A percentile compares a stretch with the other conserved stretches of the same genome.
Evolutionary conservation across 2,113 vertebrate species (phyloP).

Genomic region (Fregetta grallaria): DNA sequence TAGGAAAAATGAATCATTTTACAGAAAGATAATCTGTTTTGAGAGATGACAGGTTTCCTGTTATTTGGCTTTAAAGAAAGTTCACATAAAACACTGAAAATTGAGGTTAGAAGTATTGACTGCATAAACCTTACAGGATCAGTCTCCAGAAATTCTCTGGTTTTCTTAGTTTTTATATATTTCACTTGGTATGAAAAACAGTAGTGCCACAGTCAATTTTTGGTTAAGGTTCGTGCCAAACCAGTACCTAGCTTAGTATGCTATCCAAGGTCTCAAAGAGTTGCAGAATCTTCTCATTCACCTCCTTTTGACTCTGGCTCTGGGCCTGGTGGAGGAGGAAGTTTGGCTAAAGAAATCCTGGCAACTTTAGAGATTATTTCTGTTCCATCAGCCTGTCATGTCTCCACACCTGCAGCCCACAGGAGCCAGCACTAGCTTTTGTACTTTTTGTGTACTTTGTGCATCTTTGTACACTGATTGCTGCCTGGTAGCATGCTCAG

Average conservation of each 20-base stretch:
- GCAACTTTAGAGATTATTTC: not conserved
- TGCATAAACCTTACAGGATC: not conserved
- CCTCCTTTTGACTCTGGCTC: not conserved
- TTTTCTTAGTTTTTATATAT: not conserved
- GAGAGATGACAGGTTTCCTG: not conserved
- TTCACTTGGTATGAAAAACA: not conserved
- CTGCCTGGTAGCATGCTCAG: not conserved
- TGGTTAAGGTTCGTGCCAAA: not conserved
- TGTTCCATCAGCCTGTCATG: not conserved
- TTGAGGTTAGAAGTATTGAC: not conserved
- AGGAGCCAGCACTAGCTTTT: not conserved
- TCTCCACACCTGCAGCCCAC: not conserved
- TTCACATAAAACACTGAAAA: not conserved
- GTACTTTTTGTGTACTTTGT: not conserved
- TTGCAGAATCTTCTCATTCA: not conserved
- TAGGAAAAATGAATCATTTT: not conserved
- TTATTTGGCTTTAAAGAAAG: not conserved
- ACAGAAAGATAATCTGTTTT: not conserved
- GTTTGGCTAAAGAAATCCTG: not conserved
- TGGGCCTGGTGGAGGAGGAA: not conserved
- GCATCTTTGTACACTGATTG: not conserved
- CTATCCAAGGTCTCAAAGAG: not conserved
- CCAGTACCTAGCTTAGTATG: not conserved
- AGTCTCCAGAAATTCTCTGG: not conserved
- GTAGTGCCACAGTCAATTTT: not conserved